Percentiles rank a stretch among this genome's conserved stretches.
These are phyloP conservation scores for Lathronympha strigana DNA, from an alignment of 2,888 invertebrate genomes.

Conservation along the genomic window DNA sequence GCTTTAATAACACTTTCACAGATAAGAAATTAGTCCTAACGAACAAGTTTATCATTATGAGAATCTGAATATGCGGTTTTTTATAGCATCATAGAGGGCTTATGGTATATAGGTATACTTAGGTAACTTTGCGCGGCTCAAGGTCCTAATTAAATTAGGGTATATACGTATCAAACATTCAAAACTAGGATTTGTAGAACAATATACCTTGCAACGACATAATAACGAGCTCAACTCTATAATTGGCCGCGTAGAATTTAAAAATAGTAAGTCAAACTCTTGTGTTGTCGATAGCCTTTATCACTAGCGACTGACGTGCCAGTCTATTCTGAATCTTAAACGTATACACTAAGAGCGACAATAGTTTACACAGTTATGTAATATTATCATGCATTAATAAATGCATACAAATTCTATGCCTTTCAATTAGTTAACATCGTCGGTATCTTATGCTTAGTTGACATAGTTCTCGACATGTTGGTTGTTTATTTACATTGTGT, in stretches of 20 bases:
- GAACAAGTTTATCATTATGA: no score
- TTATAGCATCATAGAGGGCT: no score
- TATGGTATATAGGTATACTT: no score
- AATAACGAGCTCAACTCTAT: not conserved
- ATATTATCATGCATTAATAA: constrained; percentile 19
- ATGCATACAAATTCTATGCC: constrained; percentile 35
- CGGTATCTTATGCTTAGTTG: constrained; percentile 30
- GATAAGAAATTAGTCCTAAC: no score
- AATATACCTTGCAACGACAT: no score
- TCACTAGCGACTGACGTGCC: constrained; percentile 13
- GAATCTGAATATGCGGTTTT: no score
- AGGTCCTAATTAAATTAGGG: no score
- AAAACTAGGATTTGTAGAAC: no score
- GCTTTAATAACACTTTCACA: no score
- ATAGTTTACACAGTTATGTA: not conserved
- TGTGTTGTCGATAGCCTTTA: constrained; percentile 33
- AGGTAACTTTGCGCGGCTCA: no score
- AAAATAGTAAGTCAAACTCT: constrained; percentile 37
- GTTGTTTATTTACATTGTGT: constrained; percentile 11
- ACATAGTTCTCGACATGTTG: constrained; percentile 7
- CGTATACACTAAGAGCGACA: constrained; percentile 5
- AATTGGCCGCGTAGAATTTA: constrained; percentile 12
- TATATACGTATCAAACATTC: no score
- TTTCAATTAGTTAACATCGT: constrained; percentile 35
- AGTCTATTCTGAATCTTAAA: constrained; percentile 1